phyloP scores from a whole-genome alignment of 2,888 invertebrate genomes.

The Ichneumoninae sp. region DNA sequence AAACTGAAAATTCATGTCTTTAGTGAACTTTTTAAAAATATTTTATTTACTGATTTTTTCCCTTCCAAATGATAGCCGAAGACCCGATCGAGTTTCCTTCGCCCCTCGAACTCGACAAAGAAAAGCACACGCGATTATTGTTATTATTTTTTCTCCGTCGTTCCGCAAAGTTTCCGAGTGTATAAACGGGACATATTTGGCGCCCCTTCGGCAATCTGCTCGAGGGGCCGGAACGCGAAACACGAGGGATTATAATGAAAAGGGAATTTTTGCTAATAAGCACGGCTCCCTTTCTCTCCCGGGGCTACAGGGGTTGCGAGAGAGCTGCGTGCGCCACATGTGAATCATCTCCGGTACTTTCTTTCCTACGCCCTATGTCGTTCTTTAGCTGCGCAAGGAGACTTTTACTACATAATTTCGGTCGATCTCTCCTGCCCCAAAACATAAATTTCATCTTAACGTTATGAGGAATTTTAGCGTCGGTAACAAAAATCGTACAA shows the following conservation, averaged over 20 bases:
- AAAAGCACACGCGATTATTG: background rate
- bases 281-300: slow-evolving; percentile 38
- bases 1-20: background rate
- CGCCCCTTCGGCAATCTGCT: slow-evolving; percentile 48
- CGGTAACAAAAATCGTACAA: no score
- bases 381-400: background rate
- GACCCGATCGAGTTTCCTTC: no score
- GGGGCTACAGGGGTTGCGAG: slow-evolving; percentile 29
- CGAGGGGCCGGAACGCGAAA: slow-evolving; percentile 61
- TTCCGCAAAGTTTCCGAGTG: slow-evolving; percentile 19
- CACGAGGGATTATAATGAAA: slow-evolving; percentile 74
- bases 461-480: background rate
- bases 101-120: background rate
- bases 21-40: background rate
- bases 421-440: background rate
- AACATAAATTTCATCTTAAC: slow-evolving; percentile 6
- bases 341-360: slow-evolving; percentile 61
- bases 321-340: slow-evolving; percentile 63
- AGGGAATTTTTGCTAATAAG: slow-evolving; percentile 77
- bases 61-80: no score
- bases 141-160: background rate
- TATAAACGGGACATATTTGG: slow-evolving; percentile 45
- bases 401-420: slow-evolving; percentile 32
- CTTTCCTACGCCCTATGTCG: slow-evolving; percentile 18
- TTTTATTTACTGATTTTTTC: background rate